A percentile compares a stretch with the other conserved stretches of the same genome.
Conservation (phyloP, 1,140 invertebrate genomes). For the Hormaphis cornu region DNA sequence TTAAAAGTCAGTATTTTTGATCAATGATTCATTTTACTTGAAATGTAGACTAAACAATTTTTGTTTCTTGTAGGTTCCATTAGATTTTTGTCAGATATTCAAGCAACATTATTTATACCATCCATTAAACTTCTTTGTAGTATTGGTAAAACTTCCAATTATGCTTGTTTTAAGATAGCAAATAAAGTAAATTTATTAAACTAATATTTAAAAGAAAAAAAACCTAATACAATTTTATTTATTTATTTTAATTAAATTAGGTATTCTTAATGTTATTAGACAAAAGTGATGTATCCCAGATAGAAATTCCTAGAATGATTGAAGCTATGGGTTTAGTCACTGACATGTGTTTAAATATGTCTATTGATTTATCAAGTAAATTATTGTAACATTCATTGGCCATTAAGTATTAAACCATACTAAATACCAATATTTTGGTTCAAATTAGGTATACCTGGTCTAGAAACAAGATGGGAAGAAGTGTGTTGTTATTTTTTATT, state of each 20-base stretch:
- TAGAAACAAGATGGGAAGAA: constrained; percentile 30
- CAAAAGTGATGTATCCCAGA: not conserved
- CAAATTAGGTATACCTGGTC: constrained; percentile 5
- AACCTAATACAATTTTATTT: not conserved
- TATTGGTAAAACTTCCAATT: constrained; percentile 10
- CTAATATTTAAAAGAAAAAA: not conserved
- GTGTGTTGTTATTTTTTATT: constrained; percentile 21
- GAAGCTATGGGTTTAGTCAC: constrained; percentile 15
- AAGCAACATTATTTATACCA: constrained; percentile 21
- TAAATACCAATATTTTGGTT: not conserved
- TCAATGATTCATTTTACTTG: not conserved
- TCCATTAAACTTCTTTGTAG: constrained; percentile 21
- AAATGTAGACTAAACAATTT: too few species aligned
- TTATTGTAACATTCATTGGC: not conserved
- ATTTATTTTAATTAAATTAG: not conserved
- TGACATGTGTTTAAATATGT: constrained; percentile 14
- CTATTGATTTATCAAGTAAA: not conserved
- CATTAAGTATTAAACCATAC: not conserved
- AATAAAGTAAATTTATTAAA: not conserved
- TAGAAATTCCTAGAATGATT: not conserved
- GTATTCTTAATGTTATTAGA: not conserved
- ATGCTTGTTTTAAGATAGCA: constrained; percentile 1
- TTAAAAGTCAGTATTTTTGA: constrained; percentile 11
- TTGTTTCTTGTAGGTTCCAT: constrained; percentile 18
- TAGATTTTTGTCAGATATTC: constrained; percentile 11